Conservation (phyloP, 2,888 invertebrate species). For the Liopterus haemorrhoidalis region DNA sequence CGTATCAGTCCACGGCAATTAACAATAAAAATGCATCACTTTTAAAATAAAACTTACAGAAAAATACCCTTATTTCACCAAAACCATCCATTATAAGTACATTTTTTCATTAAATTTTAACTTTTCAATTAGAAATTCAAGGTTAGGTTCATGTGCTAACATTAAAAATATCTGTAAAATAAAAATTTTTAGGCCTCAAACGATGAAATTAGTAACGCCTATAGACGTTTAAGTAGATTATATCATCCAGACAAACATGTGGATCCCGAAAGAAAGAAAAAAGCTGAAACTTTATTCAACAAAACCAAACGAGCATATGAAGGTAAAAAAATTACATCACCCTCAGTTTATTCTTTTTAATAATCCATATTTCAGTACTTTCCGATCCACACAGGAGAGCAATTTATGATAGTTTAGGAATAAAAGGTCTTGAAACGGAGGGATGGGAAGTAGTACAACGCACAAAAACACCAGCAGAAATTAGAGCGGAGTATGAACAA, state of each 20-base stretch:
- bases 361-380: slow-evolving; percentile 56
- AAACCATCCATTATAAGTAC: background rate
- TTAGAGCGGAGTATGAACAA: slow-evolving; percentile 93
- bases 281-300: slow-evolving; percentile 89
- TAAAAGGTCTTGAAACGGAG: slow-evolving; percentile 85
- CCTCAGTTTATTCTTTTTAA: background rate
- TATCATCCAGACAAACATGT: slow-evolving; percentile 97
- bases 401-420: slow-evolving; percentile 88
- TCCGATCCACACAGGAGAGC: slow-evolving; percentile 90
- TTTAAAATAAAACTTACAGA: too few species aligned
- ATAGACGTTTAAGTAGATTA: slow-evolving; percentile 81
- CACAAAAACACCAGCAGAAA: slow-evolving; percentile 90
- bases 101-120: background rate
- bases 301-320: slow-evolving; percentile 92
- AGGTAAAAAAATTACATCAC: slow-evolving; percentile 39
- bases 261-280: slow-evolving; percentile 73
- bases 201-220: slow-evolving; percentile 92
- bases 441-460: slow-evolving; percentile 93
- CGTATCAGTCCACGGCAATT: too few species aligned
- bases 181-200: slow-evolving; percentile 67
- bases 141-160: slow-evolving; percentile 12
- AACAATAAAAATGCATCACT: too few species aligned
- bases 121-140: background rate
- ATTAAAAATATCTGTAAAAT: slow-evolving; percentile 32
- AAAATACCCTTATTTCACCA: too few species aligned